Base-by-base conservation (phyloP, 2,113 vertebrate species). In the Festucalex cinctus region DNA sequence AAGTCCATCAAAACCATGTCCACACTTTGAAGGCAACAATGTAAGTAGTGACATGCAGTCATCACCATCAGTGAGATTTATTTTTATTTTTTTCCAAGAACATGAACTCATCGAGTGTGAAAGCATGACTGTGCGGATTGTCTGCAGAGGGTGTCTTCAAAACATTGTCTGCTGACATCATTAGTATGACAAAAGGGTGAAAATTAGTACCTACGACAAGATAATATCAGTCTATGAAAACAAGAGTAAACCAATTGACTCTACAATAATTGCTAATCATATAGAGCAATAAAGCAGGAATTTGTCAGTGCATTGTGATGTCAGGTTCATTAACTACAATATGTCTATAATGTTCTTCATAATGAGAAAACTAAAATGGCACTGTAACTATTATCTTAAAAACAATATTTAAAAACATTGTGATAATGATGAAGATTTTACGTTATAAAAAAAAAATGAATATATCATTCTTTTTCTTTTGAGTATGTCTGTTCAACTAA, bases 21-120 rank as follows among this genome's bases (percentile, higher is more conserved):
- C 46, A 44, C 5, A 12, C 53, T 37, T 36, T 85, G 80, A 83
- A 76, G 9, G 17, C 66, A 5, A 79, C 67, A 60, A 88, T 90
- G 89, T 89, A 76, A 87, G 87, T 66, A 19, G 19, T 19, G 12
- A 24, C 60, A 24, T 41, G 56, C 20, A 35, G 16, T 35, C 28
- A 19, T 58, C 32, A 17, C 14, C 24, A 57, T 16, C 4, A 57
- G 24, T 32, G 12, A 32, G 26, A 57, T 13, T 16, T 56, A 16
- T 28, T 10, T 24, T 53, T 53, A 1, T 46, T 46, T 46, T 26
- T n/a, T n/a, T n/a, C n/a, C n/a, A 6, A 16, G 22, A 37, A 65
- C n/a, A 35, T 51, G 26, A 67, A 58, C n/a, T 16, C 9, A 12
- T 0, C 7, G 0, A 6, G 39, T 53, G 28, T 53, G 46, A 20